Evolutionary conservation across 2,797 vertebrate species (phyloP), one percentile per base, ranked within the genome.

Genomic region (Phrynocephalus forsythii): DNA sequence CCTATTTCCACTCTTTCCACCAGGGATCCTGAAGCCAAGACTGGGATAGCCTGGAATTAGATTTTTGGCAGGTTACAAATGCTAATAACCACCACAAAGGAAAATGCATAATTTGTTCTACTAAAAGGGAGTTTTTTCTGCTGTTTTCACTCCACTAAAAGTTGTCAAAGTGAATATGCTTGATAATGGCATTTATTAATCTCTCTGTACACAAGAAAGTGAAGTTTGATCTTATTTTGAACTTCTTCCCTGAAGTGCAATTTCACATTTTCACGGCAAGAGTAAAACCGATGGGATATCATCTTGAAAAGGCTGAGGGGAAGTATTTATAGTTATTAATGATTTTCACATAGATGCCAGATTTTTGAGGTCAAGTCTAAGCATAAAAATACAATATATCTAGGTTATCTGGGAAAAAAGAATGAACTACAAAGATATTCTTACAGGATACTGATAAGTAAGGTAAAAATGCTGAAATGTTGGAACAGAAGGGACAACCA

Each of bases 331-430:
- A 79, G 85, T 87, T 91, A 38, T 91, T 92, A 93, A 66, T 82
- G 18, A 82, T 77, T 81, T 87, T 82, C 82, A 89, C 80, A 83
- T 30, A 82, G 85, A 78, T 91, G 84, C 30, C 91, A 91, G 86
- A 86, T 87, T 93, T 90, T 89, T 84, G 28, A 67, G 90, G 87
- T 92, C 71, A 56, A 75, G 88, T 84, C 48, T 92, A 91, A 81
- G 88, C 50, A 76, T 28, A 86, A 88, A 93, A 93, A 92, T 78
- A 92, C 82, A 93, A 92, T 78, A 92, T 83, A 91, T 89, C 79
- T 44, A 33, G 90, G 90, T 93, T 94, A 90, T 86, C 85, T 26
- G 30, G 88, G 84, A 92, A 83, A 88, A 44, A 90, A 85, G 77
- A 88, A 30, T 20, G 88, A 79, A 73, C 71, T 28, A 68, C 85